Percentiles rank a stretch among this genome's conserved stretches.
Evolutionary conservation across 2,113 vertebrate genomes (phyloP).

Genomic region (Pterocles gutturalis): DNA sequence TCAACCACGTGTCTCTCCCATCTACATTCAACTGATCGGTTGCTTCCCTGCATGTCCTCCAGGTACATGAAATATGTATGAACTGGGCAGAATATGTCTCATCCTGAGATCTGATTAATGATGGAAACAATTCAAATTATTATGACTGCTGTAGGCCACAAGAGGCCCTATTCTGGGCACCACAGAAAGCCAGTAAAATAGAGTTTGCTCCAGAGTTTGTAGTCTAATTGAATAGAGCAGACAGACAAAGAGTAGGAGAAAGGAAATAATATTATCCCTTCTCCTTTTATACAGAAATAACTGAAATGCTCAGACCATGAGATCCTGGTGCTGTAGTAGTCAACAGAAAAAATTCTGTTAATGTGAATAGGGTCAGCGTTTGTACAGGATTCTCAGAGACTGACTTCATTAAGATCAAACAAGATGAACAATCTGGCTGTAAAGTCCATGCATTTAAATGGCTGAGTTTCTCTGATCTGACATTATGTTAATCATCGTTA

Average conservation of each 20-base stretch:
- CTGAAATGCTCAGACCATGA: constrained; percentile 43
- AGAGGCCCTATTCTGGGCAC: not conserved
- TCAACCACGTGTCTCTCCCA: not conserved
- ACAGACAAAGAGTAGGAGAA: constrained; percentile 9
- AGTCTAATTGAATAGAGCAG: not conserved
- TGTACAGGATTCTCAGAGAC: not conserved
- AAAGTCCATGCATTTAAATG: not conserved
- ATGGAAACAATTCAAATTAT: not conserved
- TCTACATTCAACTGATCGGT: fast-evolving
- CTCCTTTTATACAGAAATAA: constrained; percentile 3
- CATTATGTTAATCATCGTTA: fast-evolving
- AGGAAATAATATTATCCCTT: constrained; percentile 6
- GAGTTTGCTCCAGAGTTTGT: not conserved
- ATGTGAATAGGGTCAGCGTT: not conserved
- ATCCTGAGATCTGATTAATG: not conserved
- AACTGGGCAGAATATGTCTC: not conserved
- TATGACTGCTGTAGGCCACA: not conserved
- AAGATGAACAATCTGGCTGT: not conserved
- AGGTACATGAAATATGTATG: not conserved
- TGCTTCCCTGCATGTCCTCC: not conserved
- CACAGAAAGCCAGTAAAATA: not conserved
- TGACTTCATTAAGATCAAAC: not conserved
- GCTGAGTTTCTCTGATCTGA: not conserved
- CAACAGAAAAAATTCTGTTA: not conserved
- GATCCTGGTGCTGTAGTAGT: not conserved